phyloP scores from a whole-genome alignment of 2,113 vertebrate genomes.

The Picathartes gymnocephalus region DNA sequence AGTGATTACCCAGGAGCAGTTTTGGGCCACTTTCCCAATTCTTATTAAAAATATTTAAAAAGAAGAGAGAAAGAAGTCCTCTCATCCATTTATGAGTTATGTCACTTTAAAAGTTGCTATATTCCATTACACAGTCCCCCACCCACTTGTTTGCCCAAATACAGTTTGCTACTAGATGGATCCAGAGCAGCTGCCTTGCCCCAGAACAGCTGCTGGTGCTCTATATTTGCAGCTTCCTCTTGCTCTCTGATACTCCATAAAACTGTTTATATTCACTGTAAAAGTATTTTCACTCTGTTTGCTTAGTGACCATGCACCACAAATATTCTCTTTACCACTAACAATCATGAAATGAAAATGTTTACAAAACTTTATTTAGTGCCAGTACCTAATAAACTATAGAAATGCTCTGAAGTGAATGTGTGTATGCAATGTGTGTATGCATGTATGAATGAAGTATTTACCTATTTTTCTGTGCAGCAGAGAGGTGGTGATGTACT shows the following conservation, averaged over 20 bases:
- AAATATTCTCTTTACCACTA: slow-evolving; percentile 35
- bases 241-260: slow-evolving; percentile 28
- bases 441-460: neutral
- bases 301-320: slow-evolving; percentile 13
- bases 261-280: slow-evolving; percentile 52
- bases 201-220: slow-evolving; percentile 29
- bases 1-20: neutral
- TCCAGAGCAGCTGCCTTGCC: neutral
- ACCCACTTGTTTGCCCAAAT: neutral
- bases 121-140: neutral
- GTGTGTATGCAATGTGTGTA: too few relatives aligned
- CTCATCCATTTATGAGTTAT: slow-evolving; percentile 22
- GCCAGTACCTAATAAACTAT: neutral
- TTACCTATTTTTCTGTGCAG: neutral
- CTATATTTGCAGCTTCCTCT: slow-evolving; percentile 26
- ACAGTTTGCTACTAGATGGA: neutral
- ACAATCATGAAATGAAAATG: slow-evolving; percentile 47
- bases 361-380: slow-evolving; percentile 26
- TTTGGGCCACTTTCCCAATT: neutral
- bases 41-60: neutral
- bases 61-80: neutral
- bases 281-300: slow-evolving; percentile 65
- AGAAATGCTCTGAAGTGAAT: neutral
- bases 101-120: neutral
- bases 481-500: neutral